Conservation (phyloP, 2,888 invertebrate genomes). For the Tenthredo notha region DNA sequence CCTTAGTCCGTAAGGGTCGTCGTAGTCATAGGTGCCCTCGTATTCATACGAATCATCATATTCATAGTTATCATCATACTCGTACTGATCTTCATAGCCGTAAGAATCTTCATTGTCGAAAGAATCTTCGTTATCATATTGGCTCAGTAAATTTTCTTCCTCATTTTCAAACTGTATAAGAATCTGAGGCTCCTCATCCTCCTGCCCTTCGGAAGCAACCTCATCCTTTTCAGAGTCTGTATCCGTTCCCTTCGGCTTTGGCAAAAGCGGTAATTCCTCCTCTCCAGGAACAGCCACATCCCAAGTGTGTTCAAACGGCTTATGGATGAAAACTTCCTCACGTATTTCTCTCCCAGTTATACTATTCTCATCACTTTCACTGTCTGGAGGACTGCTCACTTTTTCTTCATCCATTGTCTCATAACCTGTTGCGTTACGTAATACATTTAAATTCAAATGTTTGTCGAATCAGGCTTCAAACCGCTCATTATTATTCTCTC, state of each 20-base stretch:
- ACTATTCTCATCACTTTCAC: not conserved
- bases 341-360: not conserved
- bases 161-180: slow-evolving; percentile 36
- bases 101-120: slow-evolving; percentile 26
- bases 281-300: slow-evolving; percentile 44
- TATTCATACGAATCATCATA: slow-evolving; percentile 33
- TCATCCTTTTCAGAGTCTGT: slow-evolving; percentile 16
- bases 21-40: slow-evolving; percentile 21
- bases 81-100: slow-evolving; percentile 23
- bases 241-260: slow-evolving; percentile 14
- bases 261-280: slow-evolving; percentile 35
- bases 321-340: not conserved
- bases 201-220: not conserved
- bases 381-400: not conserved
- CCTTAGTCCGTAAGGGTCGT: slow-evolving; percentile 35
- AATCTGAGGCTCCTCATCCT: not conserved
- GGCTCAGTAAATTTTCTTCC: slow-evolving; percentile 38
- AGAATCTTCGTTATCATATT: slow-evolving; percentile 23
- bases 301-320: slow-evolving; percentile 32
- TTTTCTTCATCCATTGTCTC: slow-evolving; percentile 42
- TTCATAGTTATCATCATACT: slow-evolving; percentile 26
- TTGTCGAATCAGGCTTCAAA: not conserved
- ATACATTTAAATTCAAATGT: not conserved
- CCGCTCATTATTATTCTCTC: not conserved
- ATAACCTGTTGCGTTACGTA: slow-evolving; percentile 38